phyloP scores from a whole-genome alignment of 2,797 vertebrate species.

The Acanthurus leucopareius region DNA sequence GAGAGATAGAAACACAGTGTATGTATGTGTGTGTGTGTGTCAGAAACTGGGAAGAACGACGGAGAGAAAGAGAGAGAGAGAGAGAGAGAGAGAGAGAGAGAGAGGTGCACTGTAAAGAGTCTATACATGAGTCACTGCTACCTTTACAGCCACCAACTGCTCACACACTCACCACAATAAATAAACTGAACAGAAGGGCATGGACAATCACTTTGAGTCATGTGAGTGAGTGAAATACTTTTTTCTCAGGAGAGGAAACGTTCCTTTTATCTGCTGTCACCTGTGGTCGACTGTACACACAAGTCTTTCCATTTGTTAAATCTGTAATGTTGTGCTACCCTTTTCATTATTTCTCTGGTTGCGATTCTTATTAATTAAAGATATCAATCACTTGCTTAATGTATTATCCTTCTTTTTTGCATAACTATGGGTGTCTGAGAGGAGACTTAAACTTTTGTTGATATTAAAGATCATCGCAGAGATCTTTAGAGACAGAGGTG shows the following conservation, averaged over 20 bases:
- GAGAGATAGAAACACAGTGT: constrained; percentile 51
- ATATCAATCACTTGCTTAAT: constrained; percentile 71
- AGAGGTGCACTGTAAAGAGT: constrained; percentile 61
- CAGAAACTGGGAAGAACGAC: constrained; percentile 36
- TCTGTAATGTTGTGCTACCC: constrained; percentile 71
- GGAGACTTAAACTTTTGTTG: constrained; percentile 22
- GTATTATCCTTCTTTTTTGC: constrained; percentile 70
- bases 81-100: constrained; percentile 15
- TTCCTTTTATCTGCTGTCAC: constrained; percentile 51
- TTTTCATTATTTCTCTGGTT: constrained; percentile 61
- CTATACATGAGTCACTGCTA: constrained; percentile 73
- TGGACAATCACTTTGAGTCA: constrained; percentile 28
- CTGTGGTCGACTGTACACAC: constrained; percentile 56
- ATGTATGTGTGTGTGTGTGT: constrained; percentile 15
- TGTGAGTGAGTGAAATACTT: constrained; percentile 43
- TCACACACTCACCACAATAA: constrained; percentile 56
- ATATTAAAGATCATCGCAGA: constrained; percentile 30
- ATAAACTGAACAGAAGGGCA: constrained; percentile 55
- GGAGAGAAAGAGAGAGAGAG: constrained; percentile 16
- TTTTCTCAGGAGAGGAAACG: constrained; percentile 59
- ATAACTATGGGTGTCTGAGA: constrained; percentile 42
- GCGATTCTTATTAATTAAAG: constrained; percentile 78
- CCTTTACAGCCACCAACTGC: constrained; percentile 57
- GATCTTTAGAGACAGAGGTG: constrained; percentile 7
- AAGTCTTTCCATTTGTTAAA: constrained; percentile 64